Evolutionary conservation across 2,113 vertebrate genomes (phyloP), one percentile per base, ranked within the genome.

Genomic region (Eolophus roseicapilla): DNA sequence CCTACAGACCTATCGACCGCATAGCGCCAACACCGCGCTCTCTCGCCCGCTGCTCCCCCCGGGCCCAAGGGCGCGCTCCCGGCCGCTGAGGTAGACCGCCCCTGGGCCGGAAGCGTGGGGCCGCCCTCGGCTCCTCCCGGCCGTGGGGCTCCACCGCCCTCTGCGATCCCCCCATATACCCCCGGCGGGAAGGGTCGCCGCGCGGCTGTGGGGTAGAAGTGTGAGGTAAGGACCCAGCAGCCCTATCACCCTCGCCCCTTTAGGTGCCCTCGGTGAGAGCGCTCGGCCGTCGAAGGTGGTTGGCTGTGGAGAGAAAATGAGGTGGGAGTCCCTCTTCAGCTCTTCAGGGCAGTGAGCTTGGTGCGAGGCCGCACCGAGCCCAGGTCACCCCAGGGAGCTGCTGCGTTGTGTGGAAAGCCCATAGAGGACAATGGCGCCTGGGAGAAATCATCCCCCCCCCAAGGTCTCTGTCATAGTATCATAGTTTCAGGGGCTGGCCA

Each of bases 381-480:
- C 43, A 3, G 35, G 17, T 37, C 28, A 5, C 24, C 24, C 8
- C 7, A 19, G 52, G 46, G 33, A 33, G 20, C 41, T 4, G 3
- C 35, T 3, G 3, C 4, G 3, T 17, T 44, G 15, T 0, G 23
- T 69, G 41, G 57, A 49, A 84, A 82, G 41, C 6, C 11, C 19
- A 3, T 28, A 1, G 5, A 4, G 33, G 28, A 2, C 0, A 3
- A n/a, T 13, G 49, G 37, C 4, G 1, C 8, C n/a, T 41, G 17
- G 29, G 17, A 35, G 49, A 17, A n/a, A 21, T 59, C 57, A 35
- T 20, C 3, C 13, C 9, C 20, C 20, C 39, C 15, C 4, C 23
- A 2, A 23, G 8, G 4, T 17, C 31, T 27, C 41, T 29, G 18
- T 25, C 75, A 2, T 9, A 29, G 86, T 46, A 7, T 55, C 50